Conservation (phyloP, 2,797 vertebrate species). For the Liparis tanakae region DNA sequence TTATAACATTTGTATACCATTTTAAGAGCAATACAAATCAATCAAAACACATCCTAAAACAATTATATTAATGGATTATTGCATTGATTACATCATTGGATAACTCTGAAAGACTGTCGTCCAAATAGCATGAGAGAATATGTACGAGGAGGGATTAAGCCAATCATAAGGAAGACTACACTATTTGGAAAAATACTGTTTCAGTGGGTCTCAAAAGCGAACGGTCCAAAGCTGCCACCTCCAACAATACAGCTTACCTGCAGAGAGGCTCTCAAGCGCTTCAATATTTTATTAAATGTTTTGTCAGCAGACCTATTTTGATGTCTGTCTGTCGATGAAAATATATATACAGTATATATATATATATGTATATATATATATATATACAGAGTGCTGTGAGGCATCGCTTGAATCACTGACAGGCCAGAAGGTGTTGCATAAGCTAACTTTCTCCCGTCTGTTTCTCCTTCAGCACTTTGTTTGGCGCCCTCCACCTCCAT, state of each 20-base stretch:
- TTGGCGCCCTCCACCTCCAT: slow-evolving; percentile 90
- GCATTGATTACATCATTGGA: background rate
- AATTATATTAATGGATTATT: background rate
- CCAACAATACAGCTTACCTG: background rate
- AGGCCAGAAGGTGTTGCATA: background rate
- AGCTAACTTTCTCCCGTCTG: background rate
- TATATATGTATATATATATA: background rate
- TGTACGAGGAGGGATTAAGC: background rate
- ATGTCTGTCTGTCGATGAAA: background rate
- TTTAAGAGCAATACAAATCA: background rate
- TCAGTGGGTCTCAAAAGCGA: background rate
- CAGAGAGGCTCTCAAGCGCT: slow-evolving; percentile 9
- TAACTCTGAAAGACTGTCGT: background rate
- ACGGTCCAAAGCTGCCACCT: background rate
- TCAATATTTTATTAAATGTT: slow-evolving; percentile 9
- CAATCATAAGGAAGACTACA: background rate
- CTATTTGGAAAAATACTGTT: background rate
- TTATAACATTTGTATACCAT: background rate
- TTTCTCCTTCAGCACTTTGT: slow-evolving; percentile 84
- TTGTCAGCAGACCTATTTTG: slow-evolving; percentile 4
- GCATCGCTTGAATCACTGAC: background rate
- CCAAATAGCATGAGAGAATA: background rate
- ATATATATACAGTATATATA: background rate
- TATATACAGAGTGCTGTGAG: background rate
- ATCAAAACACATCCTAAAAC: background rate